phyloP scores from a whole-genome alignment of 1,140 invertebrate species.

The Eumaeus atala region DNA sequence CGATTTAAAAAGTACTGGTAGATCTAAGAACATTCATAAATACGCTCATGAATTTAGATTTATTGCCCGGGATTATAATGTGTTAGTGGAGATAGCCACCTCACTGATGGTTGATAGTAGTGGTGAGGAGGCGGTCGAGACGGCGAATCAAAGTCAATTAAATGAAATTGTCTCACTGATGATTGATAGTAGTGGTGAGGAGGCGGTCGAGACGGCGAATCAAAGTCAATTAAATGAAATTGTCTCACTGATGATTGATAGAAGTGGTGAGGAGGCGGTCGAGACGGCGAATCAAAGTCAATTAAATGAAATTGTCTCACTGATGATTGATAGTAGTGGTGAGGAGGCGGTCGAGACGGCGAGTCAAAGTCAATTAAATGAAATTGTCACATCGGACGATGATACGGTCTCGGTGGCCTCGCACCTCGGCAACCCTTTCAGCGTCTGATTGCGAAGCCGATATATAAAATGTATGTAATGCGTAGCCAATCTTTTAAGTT shows the following conservation, averaged over 20 bases:
- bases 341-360: conserved; percentile 34
- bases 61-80: conserved; percentile 26
- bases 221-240: neutral
- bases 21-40: conserved; percentile 25
- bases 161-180: too few species aligned
- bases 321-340: conserved; percentile 21
- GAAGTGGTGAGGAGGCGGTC: conserved; percentile 28
- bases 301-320: too few species aligned
- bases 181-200: conserved; percentile 23
- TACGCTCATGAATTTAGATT: conserved; percentile 31
- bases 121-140: conserved; percentile 29
- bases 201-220: conserved; percentile 33
- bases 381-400: too few species aligned
- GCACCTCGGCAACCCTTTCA: too few species aligned
- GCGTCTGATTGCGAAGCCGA: too few species aligned
- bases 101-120: conserved; percentile 21
- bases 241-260: too few species aligned
- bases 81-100: conserved; percentile 24
- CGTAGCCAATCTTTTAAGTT: too few species aligned
- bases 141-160: conserved; percentile 22
- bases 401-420: too few species aligned
- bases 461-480: too few species aligned
- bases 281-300: conserved; percentile 26
- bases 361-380: conserved; percentile 7
- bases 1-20: conserved; percentile 22